A percentile compares a stretch with the other conserved stretches of the same genome.
These are phyloP conservation scores for Hydraecia micacea DNA, from an alignment of 2,888 invertebrate genomes.

Conservation along the genomic window DNA sequence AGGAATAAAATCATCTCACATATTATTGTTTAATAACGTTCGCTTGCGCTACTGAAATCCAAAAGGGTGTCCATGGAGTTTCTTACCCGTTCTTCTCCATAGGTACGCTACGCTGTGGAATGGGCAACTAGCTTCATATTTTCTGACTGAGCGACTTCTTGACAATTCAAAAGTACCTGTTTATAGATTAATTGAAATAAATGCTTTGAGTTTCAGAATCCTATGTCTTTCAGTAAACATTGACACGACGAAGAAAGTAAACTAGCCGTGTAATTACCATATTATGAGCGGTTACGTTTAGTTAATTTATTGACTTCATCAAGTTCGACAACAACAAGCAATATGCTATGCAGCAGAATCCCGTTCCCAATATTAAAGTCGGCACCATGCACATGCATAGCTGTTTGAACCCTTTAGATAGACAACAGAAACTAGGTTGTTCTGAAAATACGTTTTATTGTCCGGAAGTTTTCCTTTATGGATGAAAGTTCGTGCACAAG, in stretches of 20 bases:
- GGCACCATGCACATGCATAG: background rate
- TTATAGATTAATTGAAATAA: background rate
- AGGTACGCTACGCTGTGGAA: background rate
- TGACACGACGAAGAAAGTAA: background rate
- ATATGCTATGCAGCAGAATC: background rate
- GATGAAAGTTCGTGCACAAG: constrained; percentile 69
- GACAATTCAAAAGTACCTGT: background rate
- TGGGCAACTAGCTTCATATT: background rate
- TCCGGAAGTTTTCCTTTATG: constrained; percentile 46
- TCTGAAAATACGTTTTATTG: constrained; percentile 45
- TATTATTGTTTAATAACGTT: background rate
- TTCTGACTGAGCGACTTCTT: background rate
- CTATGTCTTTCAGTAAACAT: background rate
- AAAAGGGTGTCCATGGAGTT: background rate
- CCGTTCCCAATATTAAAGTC: background rate
- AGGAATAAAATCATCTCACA: background rate
- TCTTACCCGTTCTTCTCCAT: background rate
- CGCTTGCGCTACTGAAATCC: background rate
- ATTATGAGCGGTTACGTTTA: background rate
- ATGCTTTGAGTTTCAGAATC: background rate
- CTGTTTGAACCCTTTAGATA: constrained; percentile 14
- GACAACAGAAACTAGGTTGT: constrained; percentile 48
- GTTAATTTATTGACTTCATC: background rate
- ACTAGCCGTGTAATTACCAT: background rate
- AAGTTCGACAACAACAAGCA: constrained; percentile 7